phyloP scores from a whole-genome alignment of 2,797 vertebrate genomes.

The Orestias chungarensis region DNA sequence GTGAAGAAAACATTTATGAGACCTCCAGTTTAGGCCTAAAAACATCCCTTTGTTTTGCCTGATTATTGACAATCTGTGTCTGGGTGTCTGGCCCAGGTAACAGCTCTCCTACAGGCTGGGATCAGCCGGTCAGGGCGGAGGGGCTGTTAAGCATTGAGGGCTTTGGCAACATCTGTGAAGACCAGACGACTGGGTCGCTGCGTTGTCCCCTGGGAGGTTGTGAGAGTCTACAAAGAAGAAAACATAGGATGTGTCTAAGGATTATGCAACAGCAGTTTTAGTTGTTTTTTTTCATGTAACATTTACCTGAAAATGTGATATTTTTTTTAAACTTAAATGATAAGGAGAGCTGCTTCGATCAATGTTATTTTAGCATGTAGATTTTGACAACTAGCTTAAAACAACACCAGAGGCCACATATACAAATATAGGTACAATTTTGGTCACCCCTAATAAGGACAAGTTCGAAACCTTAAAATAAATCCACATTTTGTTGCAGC shows the following conservation, averaged over 20 bases:
- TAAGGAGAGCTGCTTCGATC: not conserved
- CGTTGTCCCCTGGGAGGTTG: conserved; percentile 86
- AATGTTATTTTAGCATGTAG: not conserved
- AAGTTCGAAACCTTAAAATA: not conserved
- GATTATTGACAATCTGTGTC: conserved; percentile 46
- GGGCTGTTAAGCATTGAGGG: conserved; percentile 87
- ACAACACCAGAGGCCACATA: conserved; percentile 28
- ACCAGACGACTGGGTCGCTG: conserved; percentile 96
- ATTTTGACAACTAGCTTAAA: conserved; percentile 16
- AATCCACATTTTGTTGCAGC: not conserved
- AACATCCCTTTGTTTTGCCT: conserved; percentile 45
- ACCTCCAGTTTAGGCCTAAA: conserved; percentile 31
- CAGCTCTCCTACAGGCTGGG: conserved; percentile 6
- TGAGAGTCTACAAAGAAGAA: conserved; percentile 83
- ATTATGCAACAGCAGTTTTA: conserved; percentile 1
- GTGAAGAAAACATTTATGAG: conserved; percentile 38
- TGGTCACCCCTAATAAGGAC: not conserved
- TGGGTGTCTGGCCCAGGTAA: conserved; percentile 23
- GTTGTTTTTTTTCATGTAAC: not conserved
- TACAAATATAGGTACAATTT: conserved; percentile 6
- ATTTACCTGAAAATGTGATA: not conserved
- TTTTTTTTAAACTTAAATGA: conserved; percentile 13
- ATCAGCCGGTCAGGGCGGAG: conserved; percentile 32
- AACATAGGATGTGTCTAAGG: conserved; percentile 13
- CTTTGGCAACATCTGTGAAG: conserved; percentile 94